A percentile compares a stretch with the other conserved stretches of the same genome.
These are phyloP conservation scores for Hirudo medicinalis DNA, from an alignment of 1,140 invertebrate genomes.

Conservation along the genomic window DNA sequence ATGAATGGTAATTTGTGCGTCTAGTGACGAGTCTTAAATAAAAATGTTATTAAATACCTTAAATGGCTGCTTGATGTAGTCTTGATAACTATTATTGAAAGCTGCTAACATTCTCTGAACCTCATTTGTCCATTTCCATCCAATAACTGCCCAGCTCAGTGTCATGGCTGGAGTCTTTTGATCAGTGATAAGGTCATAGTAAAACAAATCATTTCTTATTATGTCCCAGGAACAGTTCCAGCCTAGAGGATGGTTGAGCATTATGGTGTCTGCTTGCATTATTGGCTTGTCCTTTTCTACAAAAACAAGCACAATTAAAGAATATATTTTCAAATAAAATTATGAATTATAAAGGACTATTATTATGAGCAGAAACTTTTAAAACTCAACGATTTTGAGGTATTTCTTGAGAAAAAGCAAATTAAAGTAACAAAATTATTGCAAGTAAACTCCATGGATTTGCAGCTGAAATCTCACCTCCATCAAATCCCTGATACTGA, in stretches of 20 bases:
- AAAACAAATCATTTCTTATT: constrained; percentile 23
- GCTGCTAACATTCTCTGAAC: constrained; percentile 6
- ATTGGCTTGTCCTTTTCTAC: constrained; percentile 13
- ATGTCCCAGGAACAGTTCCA: constrained; percentile 22
- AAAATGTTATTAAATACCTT: constrained; percentile 4
- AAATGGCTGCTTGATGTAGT: constrained; percentile 23
- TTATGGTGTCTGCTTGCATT: constrained; percentile 22
- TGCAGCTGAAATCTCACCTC: background rate
- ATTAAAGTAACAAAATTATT: background rate
- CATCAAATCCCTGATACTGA: constrained; percentile 22
- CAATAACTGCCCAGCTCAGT: constrained; percentile 21
- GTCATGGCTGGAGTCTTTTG: constrained; percentile 20
- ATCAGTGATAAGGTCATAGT: constrained; percentile 16
- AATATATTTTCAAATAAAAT: background rate
- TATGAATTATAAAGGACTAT: too few relatives aligned
- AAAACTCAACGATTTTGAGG: too few relatives aligned
- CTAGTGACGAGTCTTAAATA: too few relatives aligned
- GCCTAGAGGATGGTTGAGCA: constrained; percentile 24
- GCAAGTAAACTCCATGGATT: background rate
- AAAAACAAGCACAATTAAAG: background rate
- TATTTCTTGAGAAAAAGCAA: too few relatives aligned
- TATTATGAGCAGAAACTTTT: too few relatives aligned
- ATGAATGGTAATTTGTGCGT: too few relatives aligned
- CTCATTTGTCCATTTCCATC: constrained; percentile 22
- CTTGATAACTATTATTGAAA: constrained; percentile 24